Evolutionary conservation across 2,888 invertebrate genomes (phyloP), one percentile per base, ranked within the genome.

Genomic region (Diaprepes abbreviatus): DNA sequence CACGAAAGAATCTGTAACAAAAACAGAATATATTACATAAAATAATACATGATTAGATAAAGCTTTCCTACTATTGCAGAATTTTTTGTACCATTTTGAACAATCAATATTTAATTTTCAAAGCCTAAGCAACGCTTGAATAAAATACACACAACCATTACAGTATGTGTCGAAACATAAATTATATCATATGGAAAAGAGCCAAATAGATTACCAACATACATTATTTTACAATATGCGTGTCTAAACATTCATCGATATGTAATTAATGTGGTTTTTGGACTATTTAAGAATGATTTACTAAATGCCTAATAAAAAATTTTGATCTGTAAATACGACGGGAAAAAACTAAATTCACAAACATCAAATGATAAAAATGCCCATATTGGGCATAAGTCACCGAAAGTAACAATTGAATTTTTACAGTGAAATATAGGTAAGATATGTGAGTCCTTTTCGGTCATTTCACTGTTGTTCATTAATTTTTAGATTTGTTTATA

Each of bases 1-100:
- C 79, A 77, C 80, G 78, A 73, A 66, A 66, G 75, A 72, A 82
- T 79, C 83, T 83, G 80, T 54, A 83, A 83, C 40, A 70, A 76
- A 55, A 54, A 67, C 4, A 38, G 16, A 63, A 43, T 5, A n/a
- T 59, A 36, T 36, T 16, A n/a, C 2, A 21, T 28, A 17, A 33
- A 17, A 45, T n/a, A n/a, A n/a, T n/a, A n/a, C n/a, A 17, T 1
- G 7, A 5, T 24, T 4, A 24, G 5, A 5, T 24, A 24, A 24
- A 24, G 3, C 24, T 24, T n/a, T n/a, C n/a, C 5, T 24, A 24
- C 5, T 24, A 24, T 24, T 24, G 24, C 35, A 10, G 2, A 35
- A 5, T 3, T 35, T 35, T n/a, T 35, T 9, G 33, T 33, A 33
- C n/a, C n/a, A n/a, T 24, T 24, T 5, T 24, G 36, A 3, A 17